phyloP scores from a whole-genome alignment of 37 sponge, comb jelly and placozoan genomes.

The Bolinopsis microptera region DNA sequence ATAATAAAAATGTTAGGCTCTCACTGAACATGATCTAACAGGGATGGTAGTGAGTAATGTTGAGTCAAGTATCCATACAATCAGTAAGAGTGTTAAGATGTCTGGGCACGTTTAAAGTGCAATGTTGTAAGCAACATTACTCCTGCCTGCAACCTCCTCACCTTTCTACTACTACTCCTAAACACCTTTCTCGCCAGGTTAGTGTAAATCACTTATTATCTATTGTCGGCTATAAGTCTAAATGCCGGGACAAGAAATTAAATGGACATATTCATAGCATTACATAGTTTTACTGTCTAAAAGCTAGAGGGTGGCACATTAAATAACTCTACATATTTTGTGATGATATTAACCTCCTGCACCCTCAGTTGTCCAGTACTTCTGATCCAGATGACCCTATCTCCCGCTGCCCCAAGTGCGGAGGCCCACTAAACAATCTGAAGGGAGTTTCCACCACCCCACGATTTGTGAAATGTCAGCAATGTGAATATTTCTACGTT shows the following conservation, averaged over 20 bases:
- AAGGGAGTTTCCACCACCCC: constrained; percentile 3
- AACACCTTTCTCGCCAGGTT: too few relatives aligned
- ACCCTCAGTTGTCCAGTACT: constrained; percentile 3
- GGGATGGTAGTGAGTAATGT: constrained; percentile 16
- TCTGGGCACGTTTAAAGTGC: background rate
- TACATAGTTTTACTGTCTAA: too few relatives aligned
- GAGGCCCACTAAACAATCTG: constrained; percentile 29
- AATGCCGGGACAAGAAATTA: too few relatives aligned
- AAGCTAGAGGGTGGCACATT: too few relatives aligned
- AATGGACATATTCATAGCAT: too few relatives aligned
- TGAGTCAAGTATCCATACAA: background rate
- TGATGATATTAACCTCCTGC: too few relatives aligned
- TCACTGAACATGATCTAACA: too few relatives aligned
- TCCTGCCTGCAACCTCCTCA: background rate
- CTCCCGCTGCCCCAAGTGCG: constrained; percentile 43
- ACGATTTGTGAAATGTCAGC: constrained; percentile 47
- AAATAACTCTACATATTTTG: too few relatives aligned
- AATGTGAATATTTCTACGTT: constrained; percentile 57
- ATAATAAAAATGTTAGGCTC: too few relatives aligned
- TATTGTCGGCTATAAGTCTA: too few relatives aligned
- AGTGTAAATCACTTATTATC: too few relatives aligned
- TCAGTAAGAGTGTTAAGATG: constrained; percentile 9
- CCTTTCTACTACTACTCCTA: too few relatives aligned
- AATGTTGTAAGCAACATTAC: background rate
- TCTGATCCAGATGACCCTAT: constrained; percentile 20